Conservation (phyloP, 2,113 vertebrate species). For the Pluvianellus socialis region DNA sequence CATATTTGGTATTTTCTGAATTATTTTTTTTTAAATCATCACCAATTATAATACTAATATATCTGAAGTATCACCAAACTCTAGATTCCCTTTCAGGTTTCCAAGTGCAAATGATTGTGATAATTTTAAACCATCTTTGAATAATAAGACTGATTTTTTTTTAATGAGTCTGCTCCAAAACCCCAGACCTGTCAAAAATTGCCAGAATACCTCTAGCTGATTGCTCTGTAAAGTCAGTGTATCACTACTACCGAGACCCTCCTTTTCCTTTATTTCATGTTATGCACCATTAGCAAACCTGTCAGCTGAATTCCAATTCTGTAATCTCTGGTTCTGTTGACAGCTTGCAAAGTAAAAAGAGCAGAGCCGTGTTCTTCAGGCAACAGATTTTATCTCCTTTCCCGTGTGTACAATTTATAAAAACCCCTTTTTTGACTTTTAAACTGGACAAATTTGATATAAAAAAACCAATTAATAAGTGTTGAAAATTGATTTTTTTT, state of each 20-base stretch:
- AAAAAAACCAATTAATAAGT: neutral
- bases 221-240: neutral
- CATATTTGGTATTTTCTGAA: neutral
- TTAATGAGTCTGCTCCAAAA: neutral
- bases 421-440: neutral
- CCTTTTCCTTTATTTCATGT: neutral
- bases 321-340: neutral
- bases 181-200: neutral
- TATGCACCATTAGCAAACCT: slow-evolving; percentile 35
- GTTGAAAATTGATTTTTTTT: neutral
- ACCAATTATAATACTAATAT: neutral
- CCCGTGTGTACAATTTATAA: neutral
- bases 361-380: neutral
- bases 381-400: neutral
- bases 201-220: neutral
- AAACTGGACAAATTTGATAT: neutral
- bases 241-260: neutral
- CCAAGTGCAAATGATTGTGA: neutral
- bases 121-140: neutral
- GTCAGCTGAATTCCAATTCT: slow-evolving; percentile 8
- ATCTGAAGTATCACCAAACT: neutral
- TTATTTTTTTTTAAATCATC: neutral
- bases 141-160: neutral
- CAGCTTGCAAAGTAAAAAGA: slow-evolving; percentile 27
- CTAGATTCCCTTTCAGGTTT: neutral